Evolutionary conservation across 2,888 invertebrate species (phyloP).

Genomic region (Macrophya alboannulata): DNA sequence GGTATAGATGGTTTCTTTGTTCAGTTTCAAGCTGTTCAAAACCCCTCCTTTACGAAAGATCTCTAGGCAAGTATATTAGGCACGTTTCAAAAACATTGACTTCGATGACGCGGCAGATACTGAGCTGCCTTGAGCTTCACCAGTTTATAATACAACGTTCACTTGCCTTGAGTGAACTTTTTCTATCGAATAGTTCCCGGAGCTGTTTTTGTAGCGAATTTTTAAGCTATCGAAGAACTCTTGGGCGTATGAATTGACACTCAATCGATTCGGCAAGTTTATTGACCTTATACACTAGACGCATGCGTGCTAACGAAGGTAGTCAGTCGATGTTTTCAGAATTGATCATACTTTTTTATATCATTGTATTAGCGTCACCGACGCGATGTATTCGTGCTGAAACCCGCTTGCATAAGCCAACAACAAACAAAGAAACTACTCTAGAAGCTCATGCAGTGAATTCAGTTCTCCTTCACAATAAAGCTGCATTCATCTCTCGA

Average conservation of each 20-base stretch:
- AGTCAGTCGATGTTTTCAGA: conserved; percentile 12
- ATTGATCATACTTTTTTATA: neutral
- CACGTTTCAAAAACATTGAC: conserved; percentile 6
- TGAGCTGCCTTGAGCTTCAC: neutral
- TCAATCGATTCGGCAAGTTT: conserved; percentile 37
- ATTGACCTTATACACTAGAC: neutral
- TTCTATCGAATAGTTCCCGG: neutral
- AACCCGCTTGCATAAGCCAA: neutral
- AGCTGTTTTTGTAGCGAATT: neutral
- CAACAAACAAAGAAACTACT: conserved; percentile 9
- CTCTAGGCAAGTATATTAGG: neutral
- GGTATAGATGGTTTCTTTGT: neutral
- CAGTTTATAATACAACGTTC: neutral
- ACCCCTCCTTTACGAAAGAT: neutral
- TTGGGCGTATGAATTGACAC: neutral
- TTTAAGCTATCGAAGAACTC: neutral
- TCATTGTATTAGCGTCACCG: neutral
- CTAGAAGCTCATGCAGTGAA: neutral
- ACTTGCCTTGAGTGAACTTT: neutral
- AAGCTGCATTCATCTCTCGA: neutral
- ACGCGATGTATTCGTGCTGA: neutral
- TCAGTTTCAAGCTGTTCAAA: neutral
- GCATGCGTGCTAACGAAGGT: conserved; percentile 3
- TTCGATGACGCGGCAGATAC: neutral
- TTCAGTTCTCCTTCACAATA: neutral